Conservation (phyloP, 2,888 invertebrate genomes). For the Rambutsinella grinnellia region DNA sequence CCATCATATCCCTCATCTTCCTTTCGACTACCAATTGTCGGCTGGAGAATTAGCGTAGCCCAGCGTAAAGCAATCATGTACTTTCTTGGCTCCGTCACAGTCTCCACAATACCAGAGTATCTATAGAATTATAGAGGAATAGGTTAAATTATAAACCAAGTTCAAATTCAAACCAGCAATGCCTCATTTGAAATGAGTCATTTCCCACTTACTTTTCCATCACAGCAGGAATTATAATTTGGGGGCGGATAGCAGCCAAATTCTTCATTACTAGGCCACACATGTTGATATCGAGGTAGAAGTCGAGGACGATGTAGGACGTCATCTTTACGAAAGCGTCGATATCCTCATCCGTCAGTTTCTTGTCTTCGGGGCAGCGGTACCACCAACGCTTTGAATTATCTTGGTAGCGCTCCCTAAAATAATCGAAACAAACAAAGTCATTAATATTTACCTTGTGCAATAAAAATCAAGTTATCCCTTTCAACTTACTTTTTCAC, state of each 20-base stretch:
- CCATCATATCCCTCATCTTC: constrained; percentile 75
- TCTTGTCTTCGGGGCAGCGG: constrained; percentile 77
- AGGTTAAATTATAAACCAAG: not conserved
- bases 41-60: constrained; percentile 78
- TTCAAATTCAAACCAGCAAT: not conserved
- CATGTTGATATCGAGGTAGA: constrained; percentile 62
- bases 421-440: no score
- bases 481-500: constrained; percentile 70
- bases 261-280: constrained; percentile 73
- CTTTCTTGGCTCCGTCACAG: constrained; percentile 90
- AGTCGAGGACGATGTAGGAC: constrained; percentile 62
- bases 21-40: constrained; percentile 73
- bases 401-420: constrained; percentile 75
- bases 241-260: constrained; percentile 84
- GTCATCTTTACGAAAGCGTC: constrained; percentile 80
- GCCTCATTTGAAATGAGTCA: not conserved
- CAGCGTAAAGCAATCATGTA: constrained; percentile 81
- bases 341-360: constrained; percentile 84
- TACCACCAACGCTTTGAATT: constrained; percentile 78
- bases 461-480: not conserved
- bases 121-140: constrained; percentile 9
- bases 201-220: constrained; percentile 80
- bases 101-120: constrained; percentile 74
- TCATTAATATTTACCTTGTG: constrained; percentile 16
- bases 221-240: constrained; percentile 84